These are phyloP conservation scores for Apogon talboti DNA, from an alignment of 2,797 vertebrate species.

Conservation along the genomic window DNA sequence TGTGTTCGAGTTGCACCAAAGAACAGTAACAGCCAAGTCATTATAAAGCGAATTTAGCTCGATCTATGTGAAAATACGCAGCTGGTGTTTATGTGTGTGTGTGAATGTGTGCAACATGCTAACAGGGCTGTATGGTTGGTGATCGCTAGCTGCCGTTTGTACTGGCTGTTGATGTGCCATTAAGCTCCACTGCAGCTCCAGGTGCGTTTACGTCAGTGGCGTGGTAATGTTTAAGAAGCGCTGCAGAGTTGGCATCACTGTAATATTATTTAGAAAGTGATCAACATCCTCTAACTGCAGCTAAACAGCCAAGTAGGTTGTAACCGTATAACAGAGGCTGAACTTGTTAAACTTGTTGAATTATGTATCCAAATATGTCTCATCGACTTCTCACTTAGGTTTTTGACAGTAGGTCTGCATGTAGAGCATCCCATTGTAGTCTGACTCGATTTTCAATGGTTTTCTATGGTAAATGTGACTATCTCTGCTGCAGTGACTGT, in stretches of 20 bases:
- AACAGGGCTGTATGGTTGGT: constrained; percentile 1
- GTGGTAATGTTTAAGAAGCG: neutral
- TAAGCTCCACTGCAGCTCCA: constrained; percentile 23
- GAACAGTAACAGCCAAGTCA: fast-evolving
- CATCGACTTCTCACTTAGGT: too few relatives aligned
- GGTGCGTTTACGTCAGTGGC: neutral
- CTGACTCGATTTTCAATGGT: too few relatives aligned
- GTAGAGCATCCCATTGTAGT: too few relatives aligned
- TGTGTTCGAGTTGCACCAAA: neutral
- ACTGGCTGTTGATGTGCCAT: neutral
- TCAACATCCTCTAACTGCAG: too few relatives aligned
- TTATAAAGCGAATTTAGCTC: fast-evolving
- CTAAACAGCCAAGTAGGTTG: too few relatives aligned
- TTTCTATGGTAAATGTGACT: neutral
- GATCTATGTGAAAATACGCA: neutral
- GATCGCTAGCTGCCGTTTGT: constrained; percentile 17
- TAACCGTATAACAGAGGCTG: too few relatives aligned
- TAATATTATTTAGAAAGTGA: too few relatives aligned
- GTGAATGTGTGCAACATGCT: constrained; percentile 15
- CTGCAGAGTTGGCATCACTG: neutral
- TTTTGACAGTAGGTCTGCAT: too few relatives aligned
- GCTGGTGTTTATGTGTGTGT: neutral
- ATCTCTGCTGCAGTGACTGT: too few relatives aligned
- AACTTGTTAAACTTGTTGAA: too few relatives aligned
- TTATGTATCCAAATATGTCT: too few relatives aligned